phyloP scores from a whole-genome alignment of 2,797 vertebrate species.

The Cuniculus paca region DNA sequence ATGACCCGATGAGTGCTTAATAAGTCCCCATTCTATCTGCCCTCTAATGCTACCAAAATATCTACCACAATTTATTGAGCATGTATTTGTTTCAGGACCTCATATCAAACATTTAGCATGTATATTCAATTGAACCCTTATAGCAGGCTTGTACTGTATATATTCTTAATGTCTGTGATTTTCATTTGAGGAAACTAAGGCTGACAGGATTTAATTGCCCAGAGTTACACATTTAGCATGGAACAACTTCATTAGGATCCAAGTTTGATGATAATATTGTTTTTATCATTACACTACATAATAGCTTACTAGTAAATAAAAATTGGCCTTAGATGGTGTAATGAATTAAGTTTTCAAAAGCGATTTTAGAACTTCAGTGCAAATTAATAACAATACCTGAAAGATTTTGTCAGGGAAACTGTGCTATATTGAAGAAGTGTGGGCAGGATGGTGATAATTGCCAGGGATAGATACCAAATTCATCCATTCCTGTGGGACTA shows the following conservation, averaged over 20 bases:
- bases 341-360: neutral
- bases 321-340: neutral
- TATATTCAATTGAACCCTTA: neutral
- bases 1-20: neutral
- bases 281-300: constrained; percentile 29
- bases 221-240: constrained; percentile 17
- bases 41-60: constrained; percentile 27
- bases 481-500: neutral
- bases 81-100: constrained; percentile 51
- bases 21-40: neutral
- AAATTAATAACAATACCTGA: constrained; percentile 43
- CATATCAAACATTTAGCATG: neutral
- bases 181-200: constrained; percentile 48
- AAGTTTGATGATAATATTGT: neutral
- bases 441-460: neutral
- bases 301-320: constrained; percentile 28
- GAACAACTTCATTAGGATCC: neutral
- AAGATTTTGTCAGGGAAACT: constrained; percentile 23
- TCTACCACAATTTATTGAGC: constrained; percentile 12
- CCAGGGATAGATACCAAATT: constrained; percentile 50
- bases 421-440: neutral
- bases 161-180: constrained; percentile 32
- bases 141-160: neutral
- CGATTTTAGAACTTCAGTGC: neutral
- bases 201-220: neutral